These are phyloP conservation scores for Ennomos quercinarius DNA, from an alignment of 2,888 invertebrate species.

Conservation along the genomic window DNA sequence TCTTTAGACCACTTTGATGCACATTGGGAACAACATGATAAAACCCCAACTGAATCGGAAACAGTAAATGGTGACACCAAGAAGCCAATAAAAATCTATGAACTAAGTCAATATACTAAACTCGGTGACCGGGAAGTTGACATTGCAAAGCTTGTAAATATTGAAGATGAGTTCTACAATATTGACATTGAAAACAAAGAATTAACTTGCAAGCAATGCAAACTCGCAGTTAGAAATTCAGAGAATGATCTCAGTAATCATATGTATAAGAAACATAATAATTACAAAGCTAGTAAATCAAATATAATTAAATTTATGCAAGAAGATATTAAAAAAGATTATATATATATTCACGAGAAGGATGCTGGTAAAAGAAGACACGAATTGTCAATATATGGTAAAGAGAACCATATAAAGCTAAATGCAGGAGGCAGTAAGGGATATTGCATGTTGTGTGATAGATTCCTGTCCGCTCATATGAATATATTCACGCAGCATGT, in stretches of 20 bases:
- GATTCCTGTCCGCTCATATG: slow-evolving; percentile 51
- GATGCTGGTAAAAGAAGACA: slow-evolving; percentile 60
- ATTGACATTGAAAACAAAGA: slow-evolving; percentile 46
- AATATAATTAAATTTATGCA: background rate
- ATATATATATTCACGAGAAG: slow-evolving; percentile 11
- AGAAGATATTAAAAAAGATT: slow-evolving; percentile 30
- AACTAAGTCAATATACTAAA: slow-evolving; percentile 8
- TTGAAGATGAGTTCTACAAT: slow-evolving; percentile 45
- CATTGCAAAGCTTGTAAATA: slow-evolving; percentile 39
- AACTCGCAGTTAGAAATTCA: slow-evolving; percentile 39
- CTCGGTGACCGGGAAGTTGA: slow-evolving; percentile 33
- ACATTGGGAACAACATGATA: slow-evolving; percentile 44
- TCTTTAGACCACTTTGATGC: slow-evolving; percentile 29
- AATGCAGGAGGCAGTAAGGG: slow-evolving; percentile 59
- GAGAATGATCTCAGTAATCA: slow-evolving; percentile 44
- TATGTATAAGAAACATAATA: slow-evolving; percentile 40
- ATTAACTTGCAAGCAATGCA: slow-evolving; percentile 57
- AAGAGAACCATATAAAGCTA: slow-evolving; percentile 57
- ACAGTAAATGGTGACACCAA: slow-evolving; percentile 1
- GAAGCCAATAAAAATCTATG: slow-evolving; percentile 19
- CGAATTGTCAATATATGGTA: slow-evolving; percentile 57
- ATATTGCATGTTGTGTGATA: slow-evolving; percentile 61
- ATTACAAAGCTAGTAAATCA: background rate
- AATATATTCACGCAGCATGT: slow-evolving; percentile 56
- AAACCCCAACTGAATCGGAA: background rate